Conservation (phyloP, 1,140 invertebrate species). For the Drosophila lacertosa region DNA sequence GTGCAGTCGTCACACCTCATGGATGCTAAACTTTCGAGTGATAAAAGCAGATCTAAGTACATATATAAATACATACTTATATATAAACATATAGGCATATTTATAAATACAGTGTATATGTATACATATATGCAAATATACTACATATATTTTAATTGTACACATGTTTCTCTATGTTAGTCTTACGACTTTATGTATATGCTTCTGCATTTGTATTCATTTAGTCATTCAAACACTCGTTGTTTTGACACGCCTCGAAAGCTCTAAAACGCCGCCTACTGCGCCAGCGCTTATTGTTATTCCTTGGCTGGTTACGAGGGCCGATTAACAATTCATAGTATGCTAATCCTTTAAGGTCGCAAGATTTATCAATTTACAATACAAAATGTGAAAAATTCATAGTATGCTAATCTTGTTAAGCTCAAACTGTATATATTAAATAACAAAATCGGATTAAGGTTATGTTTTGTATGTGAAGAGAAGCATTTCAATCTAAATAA, state of each 20-base stretch:
- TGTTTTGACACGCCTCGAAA: conserved; percentile 39
- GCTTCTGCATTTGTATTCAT: conserved; percentile 10
- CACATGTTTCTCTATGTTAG: conserved; percentile 8
- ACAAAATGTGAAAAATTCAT: too few species aligned
- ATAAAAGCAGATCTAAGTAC: too few species aligned
- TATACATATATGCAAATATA: not conserved
- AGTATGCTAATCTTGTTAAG: too few species aligned
- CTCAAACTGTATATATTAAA: too few species aligned
- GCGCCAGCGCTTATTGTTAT: conserved; percentile 21
- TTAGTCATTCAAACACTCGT: conserved; percentile 34
- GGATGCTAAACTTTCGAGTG: conserved; percentile 32
- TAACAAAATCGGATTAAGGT: too few species aligned
- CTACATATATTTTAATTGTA: not conserved
- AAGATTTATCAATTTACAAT: too few species aligned
- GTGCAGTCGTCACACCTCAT: conserved; percentile 53
- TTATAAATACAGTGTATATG: conserved; percentile 2
- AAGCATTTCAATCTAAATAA: too few species aligned
- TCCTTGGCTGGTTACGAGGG: conserved; percentile 13
- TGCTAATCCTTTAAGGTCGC: not conserved
- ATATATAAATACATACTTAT: conserved; percentile 6
- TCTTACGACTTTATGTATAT: not conserved
- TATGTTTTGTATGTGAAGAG: too few species aligned
- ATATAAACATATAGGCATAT: conserved; percentile 2
- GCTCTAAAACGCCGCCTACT: conserved; percentile 26
- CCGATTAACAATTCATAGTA: not conserved